Percentiles rank a stretch among this genome's conserved stretches.
These are phyloP conservation scores for Euthynnus affinis DNA, from an alignment of 2,797 vertebrate genomes.

Conservation along the genomic window DNA sequence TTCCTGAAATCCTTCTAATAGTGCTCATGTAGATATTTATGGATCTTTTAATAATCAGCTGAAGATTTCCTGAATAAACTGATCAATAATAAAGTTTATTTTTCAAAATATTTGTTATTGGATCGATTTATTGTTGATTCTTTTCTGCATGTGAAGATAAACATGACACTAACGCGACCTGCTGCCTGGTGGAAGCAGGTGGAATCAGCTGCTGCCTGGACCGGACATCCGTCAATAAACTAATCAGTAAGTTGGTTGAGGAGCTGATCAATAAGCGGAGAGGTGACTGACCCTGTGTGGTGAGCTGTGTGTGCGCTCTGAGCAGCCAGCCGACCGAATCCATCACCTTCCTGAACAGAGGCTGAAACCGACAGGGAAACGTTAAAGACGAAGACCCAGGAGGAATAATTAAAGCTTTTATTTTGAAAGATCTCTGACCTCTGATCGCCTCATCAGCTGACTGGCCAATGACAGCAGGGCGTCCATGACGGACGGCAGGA, in stretches of 20 bases:
- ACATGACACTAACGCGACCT: background rate
- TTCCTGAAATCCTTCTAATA: no score
- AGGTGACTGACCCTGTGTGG: constrained; percentile 65
- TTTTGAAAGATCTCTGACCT: constrained; percentile 49
- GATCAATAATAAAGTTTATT: no score
- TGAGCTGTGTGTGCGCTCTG: constrained; percentile 84
- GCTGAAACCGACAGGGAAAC: constrained; percentile 74
- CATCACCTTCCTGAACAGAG: constrained; percentile 87
- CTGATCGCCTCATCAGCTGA: constrained; percentile 76
- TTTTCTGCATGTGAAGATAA: no score
- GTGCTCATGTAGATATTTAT: no score
- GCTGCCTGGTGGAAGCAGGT: background rate
- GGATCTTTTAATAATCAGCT: no score
- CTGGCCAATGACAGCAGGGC: constrained; percentile 89
- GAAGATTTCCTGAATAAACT: no score
- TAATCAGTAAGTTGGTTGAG: background rate
- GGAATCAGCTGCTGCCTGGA: background rate
- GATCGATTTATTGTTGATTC: no score
- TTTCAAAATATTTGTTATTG: no score
- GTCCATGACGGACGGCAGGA: constrained; percentile 90
- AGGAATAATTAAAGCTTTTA: no score
- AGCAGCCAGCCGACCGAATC: constrained; percentile 90
- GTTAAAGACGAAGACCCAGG: background rate
- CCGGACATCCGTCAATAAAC: background rate
- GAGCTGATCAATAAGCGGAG: background rate